Percentiles rank a stretch among this genome's conserved stretches.
Conservation (phyloP, 2,113 vertebrate species). For the Aspiorhynchus laticeps region DNA sequence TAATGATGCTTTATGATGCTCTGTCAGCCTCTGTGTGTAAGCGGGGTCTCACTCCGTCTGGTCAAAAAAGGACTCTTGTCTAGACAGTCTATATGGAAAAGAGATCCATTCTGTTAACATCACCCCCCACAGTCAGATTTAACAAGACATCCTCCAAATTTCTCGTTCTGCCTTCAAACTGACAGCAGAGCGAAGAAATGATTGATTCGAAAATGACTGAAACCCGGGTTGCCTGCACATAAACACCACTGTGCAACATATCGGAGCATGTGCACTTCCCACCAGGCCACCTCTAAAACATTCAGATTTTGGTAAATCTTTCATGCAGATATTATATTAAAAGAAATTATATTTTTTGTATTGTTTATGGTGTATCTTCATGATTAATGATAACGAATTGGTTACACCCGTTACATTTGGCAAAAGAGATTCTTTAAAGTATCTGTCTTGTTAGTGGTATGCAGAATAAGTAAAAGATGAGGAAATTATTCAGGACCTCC, state of each 20-base stretch:
- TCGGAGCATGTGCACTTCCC: background rate
- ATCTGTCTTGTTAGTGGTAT: background rate
- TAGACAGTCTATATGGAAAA: constrained; percentile 6
- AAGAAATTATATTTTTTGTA: background rate
- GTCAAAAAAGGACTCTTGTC: background rate
- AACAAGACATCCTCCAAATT: background rate
- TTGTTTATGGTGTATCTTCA: background rate
- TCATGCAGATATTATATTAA: background rate
- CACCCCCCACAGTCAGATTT: background rate
- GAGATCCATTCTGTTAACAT: constrained; percentile 16
- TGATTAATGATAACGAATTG: background rate
- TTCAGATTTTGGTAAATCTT: background rate
- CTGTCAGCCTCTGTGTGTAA: background rate
- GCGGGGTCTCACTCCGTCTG: background rate
- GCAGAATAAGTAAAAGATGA: constrained; percentile 17
- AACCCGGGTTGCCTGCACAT: background rate
- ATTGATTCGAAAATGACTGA: constrained; percentile 10
- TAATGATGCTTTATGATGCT: background rate
- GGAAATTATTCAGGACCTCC: constrained; percentile 33
- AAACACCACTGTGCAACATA: constrained; percentile 8
- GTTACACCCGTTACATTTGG: background rate
- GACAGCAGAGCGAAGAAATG: background rate
- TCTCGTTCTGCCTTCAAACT: background rate
- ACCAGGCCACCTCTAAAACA: background rate
- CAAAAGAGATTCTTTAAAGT: background rate